A percentile compares a stretch with the other conserved stretches of the same genome.
These are phyloP conservation scores for Syngnathus typhle DNA, from an alignment of 2,113 vertebrate genomes.

Conservation along the genomic window DNA sequence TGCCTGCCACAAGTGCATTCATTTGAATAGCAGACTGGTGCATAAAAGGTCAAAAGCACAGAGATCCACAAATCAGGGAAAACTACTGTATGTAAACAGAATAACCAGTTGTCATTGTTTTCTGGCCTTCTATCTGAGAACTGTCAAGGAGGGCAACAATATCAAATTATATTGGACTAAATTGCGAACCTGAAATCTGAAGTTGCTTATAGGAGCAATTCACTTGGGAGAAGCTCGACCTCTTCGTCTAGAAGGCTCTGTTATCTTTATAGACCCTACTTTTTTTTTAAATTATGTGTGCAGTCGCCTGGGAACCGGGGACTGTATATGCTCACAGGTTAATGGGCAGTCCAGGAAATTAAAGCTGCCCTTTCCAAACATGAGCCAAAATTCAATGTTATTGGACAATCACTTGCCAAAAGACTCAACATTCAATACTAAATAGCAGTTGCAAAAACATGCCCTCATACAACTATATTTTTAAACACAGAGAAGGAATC, in stretches of 20 bases:
- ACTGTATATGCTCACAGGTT: slow-evolving; percentile 21
- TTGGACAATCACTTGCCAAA: slow-evolving; percentile 55
- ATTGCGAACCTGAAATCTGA: not conserved
- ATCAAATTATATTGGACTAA: not conserved
- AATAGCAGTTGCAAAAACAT: slow-evolving; percentile 8
- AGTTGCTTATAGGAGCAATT: slow-evolving; percentile 5
- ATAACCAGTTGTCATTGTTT: not conserved
- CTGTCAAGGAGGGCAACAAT: not conserved
- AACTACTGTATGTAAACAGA: not conserved
- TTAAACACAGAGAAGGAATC: slow-evolving; percentile 3
- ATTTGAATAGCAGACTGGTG: not conserved
- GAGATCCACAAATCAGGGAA: not conserved
- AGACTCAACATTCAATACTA: slow-evolving; percentile 34
- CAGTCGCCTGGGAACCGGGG: slow-evolving; percentile 24
- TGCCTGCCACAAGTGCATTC: slow-evolving; percentile 17
- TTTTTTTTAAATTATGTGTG: slow-evolving; percentile 33
- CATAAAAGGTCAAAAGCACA: not conserved
- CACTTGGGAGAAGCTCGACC: slow-evolving; percentile 29
- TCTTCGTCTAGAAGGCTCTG: slow-evolving; percentile 48
- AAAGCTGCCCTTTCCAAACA: slow-evolving; percentile 38
- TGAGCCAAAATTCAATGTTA: slow-evolving; percentile 30
- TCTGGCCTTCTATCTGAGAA: not conserved
- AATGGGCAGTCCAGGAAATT: slow-evolving; percentile 43
- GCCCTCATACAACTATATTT: slow-evolving; percentile 3
- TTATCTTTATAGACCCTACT: slow-evolving; percentile 4